These are phyloP conservation scores for Neodiprion pinetum DNA, from an alignment of 1,140 invertebrate genomes.

Conservation along the genomic window DNA sequence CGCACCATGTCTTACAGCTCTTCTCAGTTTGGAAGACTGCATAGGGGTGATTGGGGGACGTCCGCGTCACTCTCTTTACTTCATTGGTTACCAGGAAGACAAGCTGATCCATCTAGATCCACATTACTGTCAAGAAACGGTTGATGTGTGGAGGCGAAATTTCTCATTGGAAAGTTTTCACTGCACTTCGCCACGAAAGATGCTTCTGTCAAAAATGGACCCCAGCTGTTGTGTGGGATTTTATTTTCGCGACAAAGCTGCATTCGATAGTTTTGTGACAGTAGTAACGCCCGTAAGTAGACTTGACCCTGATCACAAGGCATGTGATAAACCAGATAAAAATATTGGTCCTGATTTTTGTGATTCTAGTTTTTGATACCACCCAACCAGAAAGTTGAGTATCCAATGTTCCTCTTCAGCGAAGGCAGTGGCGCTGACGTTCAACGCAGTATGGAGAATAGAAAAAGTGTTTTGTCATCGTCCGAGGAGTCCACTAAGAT, in stretches of 20 bases:
- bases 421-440: conserved; percentile 72
- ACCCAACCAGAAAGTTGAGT: conserved; percentile 67
- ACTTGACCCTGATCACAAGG: background rate
- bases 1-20: conserved; percentile 78
- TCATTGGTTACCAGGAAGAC: conserved; percentile 91
- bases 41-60: conserved; percentile 91
- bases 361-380: conserved; percentile 67
- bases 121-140: conserved; percentile 90
- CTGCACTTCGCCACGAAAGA: conserved; percentile 85
- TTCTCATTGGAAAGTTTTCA: conserved; percentile 83
- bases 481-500: conserved; percentile 60
- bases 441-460: conserved; percentile 62
- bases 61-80: conserved; percentile 91
- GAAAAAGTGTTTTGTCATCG: conserved; percentile 63
- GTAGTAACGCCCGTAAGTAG: conserved; percentile 68
- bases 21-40: conserved; percentile 81
- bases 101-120: conserved; percentile 92
- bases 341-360: background rate
- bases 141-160: conserved; percentile 78
- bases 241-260: conserved; percentile 77
- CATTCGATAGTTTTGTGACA: conserved; percentile 81
- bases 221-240: conserved; percentile 94
- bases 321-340: background rate
- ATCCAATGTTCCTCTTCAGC: conserved; percentile 83
- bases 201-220: conserved; percentile 88